Percentiles rank a stretch among this genome's conserved stretches.
phyloP scores from a whole-genome alignment of 2,113 vertebrate genomes.

The Ramphastos sulfuratus region DNA sequence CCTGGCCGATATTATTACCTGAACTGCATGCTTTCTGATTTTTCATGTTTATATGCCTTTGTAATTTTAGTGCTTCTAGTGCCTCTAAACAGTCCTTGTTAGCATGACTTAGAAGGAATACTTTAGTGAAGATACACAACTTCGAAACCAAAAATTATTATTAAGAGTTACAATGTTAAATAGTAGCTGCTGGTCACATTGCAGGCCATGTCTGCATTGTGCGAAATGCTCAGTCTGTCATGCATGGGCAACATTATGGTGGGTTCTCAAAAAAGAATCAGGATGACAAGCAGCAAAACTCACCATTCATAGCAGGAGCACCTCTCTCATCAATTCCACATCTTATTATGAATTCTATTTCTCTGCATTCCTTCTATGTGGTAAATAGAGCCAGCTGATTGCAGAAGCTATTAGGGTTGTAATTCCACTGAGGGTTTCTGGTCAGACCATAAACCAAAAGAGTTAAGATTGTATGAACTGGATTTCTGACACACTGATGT shows the following conservation, averaged over 20 bases:
- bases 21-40: background rate
- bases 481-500: background rate
- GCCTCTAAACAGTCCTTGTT: background rate
- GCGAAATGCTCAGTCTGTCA: background rate
- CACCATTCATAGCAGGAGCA: background rate
- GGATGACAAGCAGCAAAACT: background rate
- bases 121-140: background rate
- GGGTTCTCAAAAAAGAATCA: background rate
- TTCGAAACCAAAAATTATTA: background rate
- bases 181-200: background rate
- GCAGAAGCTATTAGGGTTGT: background rate
- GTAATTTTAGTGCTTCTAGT: background rate
- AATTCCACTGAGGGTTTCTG: background rate
- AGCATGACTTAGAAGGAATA: background rate
- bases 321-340: background rate
- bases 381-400: background rate
- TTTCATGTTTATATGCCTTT: background rate
- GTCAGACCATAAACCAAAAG: background rate
- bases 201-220: background rate
- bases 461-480: background rate
- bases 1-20: background rate
- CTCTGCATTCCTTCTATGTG: background rate
- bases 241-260: background rate
- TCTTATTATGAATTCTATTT: background rate
- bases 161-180: background rate